phyloP scores from a whole-genome alignment of 2,888 invertebrate genomes.

The Mythimna pallens region DNA sequence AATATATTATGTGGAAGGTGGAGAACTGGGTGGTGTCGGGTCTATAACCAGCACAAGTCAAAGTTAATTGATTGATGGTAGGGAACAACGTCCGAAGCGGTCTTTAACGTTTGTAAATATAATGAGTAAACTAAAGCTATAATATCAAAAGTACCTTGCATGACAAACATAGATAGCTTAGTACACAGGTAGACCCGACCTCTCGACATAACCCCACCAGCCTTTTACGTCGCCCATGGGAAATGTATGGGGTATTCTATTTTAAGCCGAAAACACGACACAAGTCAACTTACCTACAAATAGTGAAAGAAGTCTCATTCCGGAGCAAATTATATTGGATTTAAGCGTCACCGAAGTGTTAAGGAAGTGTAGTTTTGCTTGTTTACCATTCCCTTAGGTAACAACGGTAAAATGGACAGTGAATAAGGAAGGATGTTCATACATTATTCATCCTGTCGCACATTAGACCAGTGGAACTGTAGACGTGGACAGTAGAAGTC shows the following conservation, averaged over 20 bases:
- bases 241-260: constrained; percentile 35
- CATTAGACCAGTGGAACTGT: background rate
- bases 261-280: constrained; percentile 32
- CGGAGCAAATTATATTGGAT: constrained; percentile 37
- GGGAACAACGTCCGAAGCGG: background rate
- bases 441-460: constrained; percentile 7
- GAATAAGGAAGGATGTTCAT: background rate
- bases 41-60: background rate
- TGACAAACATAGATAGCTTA: constrained; percentile 1
- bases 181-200: constrained; percentile 31
- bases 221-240: constrained; percentile 35
- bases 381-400: constrained; percentile 12
- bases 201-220: constrained; percentile 35
- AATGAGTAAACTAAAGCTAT: background rate
- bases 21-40: background rate
- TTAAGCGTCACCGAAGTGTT: constrained; percentile 32
- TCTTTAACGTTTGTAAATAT: background rate
- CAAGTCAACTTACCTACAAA: constrained; percentile 4
- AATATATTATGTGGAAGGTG: background rate
- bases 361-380: constrained; percentile 36
- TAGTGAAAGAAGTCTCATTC: constrained; percentile 38
- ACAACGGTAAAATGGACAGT: constrained; percentile 10
- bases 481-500: background rate
- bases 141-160: background rate
- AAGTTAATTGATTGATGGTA: background rate